phyloP scores from a whole-genome alignment of 2,113 vertebrate species.

The Rhabdomys dilectus region DNA sequence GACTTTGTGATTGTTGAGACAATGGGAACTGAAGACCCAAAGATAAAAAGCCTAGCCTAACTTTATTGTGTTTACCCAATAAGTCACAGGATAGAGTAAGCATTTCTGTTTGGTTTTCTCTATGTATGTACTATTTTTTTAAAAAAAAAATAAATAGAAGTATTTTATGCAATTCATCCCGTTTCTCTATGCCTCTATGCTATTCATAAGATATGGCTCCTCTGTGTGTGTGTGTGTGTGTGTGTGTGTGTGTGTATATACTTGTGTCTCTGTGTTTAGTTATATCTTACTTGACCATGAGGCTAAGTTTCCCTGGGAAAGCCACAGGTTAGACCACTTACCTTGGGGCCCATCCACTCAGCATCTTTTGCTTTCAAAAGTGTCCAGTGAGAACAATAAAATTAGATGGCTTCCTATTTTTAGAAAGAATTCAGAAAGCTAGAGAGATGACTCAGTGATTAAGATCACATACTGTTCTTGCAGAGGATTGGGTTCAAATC shows the following conservation, averaged over 20 bases:
- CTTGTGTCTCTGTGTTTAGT: neutral
- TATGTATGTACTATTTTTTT: neutral
- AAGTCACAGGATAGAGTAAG: neutral
- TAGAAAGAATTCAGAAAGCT: neutral
- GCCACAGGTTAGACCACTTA: neutral
- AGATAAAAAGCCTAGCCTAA: neutral
- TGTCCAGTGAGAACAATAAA: slow-evolving; percentile 7
- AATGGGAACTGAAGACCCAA: neutral
- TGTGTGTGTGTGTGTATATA: neutral
- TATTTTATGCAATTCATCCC: neutral
- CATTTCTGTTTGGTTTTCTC: neutral
- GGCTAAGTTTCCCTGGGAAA: neutral
- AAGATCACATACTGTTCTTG: neutral
- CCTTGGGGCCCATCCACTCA: neutral
- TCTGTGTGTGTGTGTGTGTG: neutral
- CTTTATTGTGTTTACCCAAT: neutral
- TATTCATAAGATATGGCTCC: neutral
- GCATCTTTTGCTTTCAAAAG: slow-evolving; percentile 42
- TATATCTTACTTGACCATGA: neutral
- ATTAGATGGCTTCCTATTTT: neutral
- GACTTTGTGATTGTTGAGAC: slow-evolving; percentile 11
- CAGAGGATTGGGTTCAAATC: neutral
- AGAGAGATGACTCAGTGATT: neutral
- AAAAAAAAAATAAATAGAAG: neutral
- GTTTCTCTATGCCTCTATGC: slow-evolving; percentile 47